Evolutionary conservation across 2,797 vertebrate species (phyloP).

Genomic region (Hemitrygon akajei): DNA sequence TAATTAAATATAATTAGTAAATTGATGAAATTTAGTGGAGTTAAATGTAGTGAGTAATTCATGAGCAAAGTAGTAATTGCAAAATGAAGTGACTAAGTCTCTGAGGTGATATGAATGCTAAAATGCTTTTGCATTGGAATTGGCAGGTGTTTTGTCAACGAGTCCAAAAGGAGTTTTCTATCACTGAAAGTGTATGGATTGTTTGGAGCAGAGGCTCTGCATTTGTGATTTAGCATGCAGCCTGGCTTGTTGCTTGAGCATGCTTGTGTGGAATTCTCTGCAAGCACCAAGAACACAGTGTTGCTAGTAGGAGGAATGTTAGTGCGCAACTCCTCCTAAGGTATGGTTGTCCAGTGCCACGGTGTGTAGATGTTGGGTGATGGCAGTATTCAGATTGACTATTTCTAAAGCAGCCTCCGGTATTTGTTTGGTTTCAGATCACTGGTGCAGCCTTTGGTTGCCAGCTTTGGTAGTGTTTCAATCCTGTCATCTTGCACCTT

Average conservation of each 20-base stretch:
- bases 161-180: not conserved
- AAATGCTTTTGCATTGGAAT: not conserved
- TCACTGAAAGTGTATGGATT: not conserved
- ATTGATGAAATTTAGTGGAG: slow-evolving; percentile 7
- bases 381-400: not conserved
- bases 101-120: not conserved
- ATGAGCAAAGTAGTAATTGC: not conserved
- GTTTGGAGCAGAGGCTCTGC: not conserved
- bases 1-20: slow-evolving; percentile 11
- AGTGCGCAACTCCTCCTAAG: not conserved
- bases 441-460: not conserved
- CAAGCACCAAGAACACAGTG: not conserved
- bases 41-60: slow-evolving; percentile 22
- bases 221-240: not conserved
- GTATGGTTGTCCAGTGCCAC: not conserved
- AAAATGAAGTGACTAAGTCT: not conserved
- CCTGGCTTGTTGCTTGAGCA: not conserved
- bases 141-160: not conserved
- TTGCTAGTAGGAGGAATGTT: not conserved
- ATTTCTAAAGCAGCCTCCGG: not conserved
- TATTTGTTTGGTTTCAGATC: not conserved
- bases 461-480: not conserved
- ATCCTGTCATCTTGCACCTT: no score
- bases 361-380: not conserved
- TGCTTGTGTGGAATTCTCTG: not conserved